A percentile compares a stretch with the other conserved stretches of the same genome.
These are phyloP conservation scores for Siniperca chuatsi DNA, from an alignment of 2,113 vertebrate genomes.

Conservation along the genomic window DNA sequence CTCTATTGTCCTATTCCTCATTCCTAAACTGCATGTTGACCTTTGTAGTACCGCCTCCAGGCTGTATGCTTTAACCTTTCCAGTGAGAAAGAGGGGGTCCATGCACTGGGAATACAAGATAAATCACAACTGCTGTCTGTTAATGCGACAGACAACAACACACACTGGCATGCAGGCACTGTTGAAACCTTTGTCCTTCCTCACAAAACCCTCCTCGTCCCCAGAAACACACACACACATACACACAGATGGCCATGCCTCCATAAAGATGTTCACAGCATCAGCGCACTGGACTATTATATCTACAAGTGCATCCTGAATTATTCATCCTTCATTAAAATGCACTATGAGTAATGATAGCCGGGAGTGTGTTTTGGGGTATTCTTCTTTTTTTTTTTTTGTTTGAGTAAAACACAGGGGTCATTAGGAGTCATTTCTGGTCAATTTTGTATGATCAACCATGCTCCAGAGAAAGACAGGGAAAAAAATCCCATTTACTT, in stretches of 20 bases:
- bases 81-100: conserved; percentile 67
- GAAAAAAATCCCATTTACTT: conserved; percentile 75
- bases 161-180: conserved; percentile 46
- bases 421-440: conserved; percentile 80
- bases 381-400: conserved; percentile 31
- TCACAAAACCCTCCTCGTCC: conserved; percentile 30
- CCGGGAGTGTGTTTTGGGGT: conserved; percentile 67
- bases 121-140: conserved; percentile 72
- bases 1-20: conserved; percentile 65
- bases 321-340: conserved; percentile 79
- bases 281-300: conserved; percentile 48
- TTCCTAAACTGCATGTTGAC: conserved; percentile 78
- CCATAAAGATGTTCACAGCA: conserved; percentile 52
- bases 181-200: conserved; percentile 41
- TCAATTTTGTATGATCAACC: conserved; percentile 80
- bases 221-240: neutral
- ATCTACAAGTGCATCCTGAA: conserved; percentile 66
- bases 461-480: conserved; percentile 62
- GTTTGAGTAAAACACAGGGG: conserved; percentile 71
- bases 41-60: conserved; percentile 79
- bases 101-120: conserved; percentile 76
- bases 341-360: conserved; percentile 72
- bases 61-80: conserved; percentile 83
- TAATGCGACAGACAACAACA: conserved; percentile 63
- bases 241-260: conserved; percentile 6